A percentile compares a stretch with the other conserved stretches of the same genome.
These are phyloP conservation scores for Linurgus olivaceus DNA, from an alignment of 2,797 vertebrate species.

Conservation along the genomic window DNA sequence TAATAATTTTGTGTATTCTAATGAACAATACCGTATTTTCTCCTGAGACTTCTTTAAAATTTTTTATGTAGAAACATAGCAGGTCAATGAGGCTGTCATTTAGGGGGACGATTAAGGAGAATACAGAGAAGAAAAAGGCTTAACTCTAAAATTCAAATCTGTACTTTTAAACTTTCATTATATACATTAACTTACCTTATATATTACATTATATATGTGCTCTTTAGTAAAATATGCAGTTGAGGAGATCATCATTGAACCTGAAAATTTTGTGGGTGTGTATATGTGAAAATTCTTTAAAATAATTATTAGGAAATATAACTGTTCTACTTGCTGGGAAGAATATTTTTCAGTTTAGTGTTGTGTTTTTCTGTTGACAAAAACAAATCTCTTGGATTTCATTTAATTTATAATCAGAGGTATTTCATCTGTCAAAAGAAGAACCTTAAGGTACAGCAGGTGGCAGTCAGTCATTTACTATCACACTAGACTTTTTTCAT, in stretches of 20 bases:
- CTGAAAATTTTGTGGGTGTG: background rate
- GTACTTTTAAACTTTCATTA: background rate
- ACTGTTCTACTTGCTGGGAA: background rate
- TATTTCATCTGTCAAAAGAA: background rate
- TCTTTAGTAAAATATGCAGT: background rate
- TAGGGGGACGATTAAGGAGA: background rate
- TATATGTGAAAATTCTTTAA: background rate
- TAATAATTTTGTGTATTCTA: constrained; percentile 12
- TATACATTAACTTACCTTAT: background rate
- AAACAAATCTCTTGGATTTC: background rate
- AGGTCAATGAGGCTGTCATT: background rate
- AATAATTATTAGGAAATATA: background rate
- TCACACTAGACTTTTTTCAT: background rate
- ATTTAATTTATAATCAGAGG: background rate
- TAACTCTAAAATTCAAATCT: background rate
- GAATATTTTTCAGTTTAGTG: background rate
- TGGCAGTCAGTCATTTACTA: constrained; percentile 24
- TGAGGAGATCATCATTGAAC: background rate
- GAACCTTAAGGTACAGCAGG: background rate
- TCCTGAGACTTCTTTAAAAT: constrained; percentile 15
- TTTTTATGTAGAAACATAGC: background rate
- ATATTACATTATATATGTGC: background rate
- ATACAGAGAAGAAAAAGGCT: background rate
- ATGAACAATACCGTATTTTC: background rate
- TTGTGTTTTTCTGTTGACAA: background rate